phyloP scores from a whole-genome alignment of 2,888 invertebrate genomes.

The Lasioglossum malachurum region DNA sequence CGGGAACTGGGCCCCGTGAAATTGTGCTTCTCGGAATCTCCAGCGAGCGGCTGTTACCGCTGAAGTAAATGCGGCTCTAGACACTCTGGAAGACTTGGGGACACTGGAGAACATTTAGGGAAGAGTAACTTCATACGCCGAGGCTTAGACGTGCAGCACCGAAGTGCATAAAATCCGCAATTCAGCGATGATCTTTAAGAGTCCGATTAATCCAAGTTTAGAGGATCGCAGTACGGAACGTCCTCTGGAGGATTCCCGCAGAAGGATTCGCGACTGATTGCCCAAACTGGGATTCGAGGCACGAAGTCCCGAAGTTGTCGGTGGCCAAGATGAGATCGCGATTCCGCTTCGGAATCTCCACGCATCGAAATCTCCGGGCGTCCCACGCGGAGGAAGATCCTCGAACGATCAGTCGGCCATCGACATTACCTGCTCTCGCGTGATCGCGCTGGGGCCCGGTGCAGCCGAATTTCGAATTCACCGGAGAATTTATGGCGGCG shows the following conservation, averaged over 20 bases:
- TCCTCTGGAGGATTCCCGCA: neutral
- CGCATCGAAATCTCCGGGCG: slow-evolving; percentile 44
- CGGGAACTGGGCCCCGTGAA: slow-evolving; percentile 52
- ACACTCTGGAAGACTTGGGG: too few species aligned
- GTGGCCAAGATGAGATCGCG: slow-evolving; percentile 27
- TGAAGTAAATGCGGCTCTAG: neutral
- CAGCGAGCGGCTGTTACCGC: too few species aligned
- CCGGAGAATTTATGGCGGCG: slow-evolving; percentile 67
- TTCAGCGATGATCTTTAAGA: too few species aligned
- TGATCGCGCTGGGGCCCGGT: slow-evolving; percentile 53
- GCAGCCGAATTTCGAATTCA: slow-evolving; percentile 71
- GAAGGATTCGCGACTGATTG: neutral
- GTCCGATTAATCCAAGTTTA: too few species aligned
- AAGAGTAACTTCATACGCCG: too few species aligned
- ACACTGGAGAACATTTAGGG: too few species aligned
- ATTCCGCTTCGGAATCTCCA: slow-evolving; percentile 37
- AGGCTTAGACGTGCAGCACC: too few species aligned
- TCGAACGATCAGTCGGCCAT: slow-evolving; percentile 54
- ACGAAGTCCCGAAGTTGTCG: neutral
- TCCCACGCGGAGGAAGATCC: slow-evolving; percentile 37
- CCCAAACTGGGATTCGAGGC: neutral
- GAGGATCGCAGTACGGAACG: neutral
- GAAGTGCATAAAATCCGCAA: too few species aligned
- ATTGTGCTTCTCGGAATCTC: slow-evolving; percentile 32
- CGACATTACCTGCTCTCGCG: slow-evolving; percentile 61